Conservation (phyloP, 2,113 vertebrate genomes). For the Sturnus vulgaris region DNA sequence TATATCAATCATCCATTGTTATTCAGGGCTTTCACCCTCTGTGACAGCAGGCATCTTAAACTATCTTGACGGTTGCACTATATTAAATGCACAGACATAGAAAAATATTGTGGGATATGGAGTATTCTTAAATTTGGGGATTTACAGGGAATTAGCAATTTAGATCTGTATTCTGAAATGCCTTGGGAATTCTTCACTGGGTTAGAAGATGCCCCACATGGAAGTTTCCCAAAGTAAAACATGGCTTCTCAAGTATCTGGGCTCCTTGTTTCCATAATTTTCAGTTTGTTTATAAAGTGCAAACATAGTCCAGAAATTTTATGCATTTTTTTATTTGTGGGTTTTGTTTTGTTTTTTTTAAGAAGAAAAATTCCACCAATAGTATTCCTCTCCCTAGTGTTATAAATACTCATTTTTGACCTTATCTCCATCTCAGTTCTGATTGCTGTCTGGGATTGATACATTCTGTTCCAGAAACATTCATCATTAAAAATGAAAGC, state of each 20-base stretch:
- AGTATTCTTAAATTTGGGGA: background rate
- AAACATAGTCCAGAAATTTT: background rate
- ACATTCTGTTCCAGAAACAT: constrained; percentile 59
- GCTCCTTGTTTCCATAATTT: background rate
- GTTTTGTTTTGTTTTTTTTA: background rate
- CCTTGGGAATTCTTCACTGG: background rate
- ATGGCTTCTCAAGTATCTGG: background rate
- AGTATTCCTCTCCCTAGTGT: background rate
- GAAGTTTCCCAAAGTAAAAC: background rate
- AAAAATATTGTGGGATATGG: background rate
- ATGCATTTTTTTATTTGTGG: background rate
- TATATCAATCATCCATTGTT: background rate
- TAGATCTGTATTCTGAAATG: background rate
- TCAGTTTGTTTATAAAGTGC: background rate
- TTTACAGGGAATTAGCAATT: background rate
- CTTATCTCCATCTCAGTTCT: constrained; percentile 45
- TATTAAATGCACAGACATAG: background rate
- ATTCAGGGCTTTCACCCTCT: background rate
- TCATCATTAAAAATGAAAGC: constrained; percentile 50
- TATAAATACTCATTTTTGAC: constrained; percentile 45
- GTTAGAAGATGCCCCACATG: background rate
- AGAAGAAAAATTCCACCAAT: constrained; percentile 9
- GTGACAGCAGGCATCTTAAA: background rate
- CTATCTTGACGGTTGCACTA: background rate
- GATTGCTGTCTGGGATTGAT: constrained; percentile 54